These are phyloP conservation scores for Pituophis catenifer DNA, from an alignment of 2,113 vertebrate species.

Conservation along the genomic window DNA sequence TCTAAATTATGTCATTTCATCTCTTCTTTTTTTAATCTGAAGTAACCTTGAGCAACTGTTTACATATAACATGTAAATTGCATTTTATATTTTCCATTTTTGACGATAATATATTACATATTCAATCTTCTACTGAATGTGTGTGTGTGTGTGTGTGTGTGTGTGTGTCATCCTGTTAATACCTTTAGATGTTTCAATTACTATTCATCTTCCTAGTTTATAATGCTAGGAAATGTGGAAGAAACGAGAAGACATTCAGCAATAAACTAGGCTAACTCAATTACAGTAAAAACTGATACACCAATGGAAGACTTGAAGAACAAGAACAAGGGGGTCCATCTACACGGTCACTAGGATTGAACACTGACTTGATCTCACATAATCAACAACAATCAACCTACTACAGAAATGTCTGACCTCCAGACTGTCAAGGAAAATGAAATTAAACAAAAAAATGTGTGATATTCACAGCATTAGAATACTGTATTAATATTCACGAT, in stretches of 20 bases:
- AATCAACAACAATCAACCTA: not conserved
- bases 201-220: not conserved
- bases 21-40: not conserved
- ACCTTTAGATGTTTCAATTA: not conserved
- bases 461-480: not conserved
- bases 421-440: not conserved
- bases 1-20: not conserved
- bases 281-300: not conserved
- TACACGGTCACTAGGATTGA: not conserved
- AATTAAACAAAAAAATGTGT: not conserved
- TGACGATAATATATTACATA: not conserved
- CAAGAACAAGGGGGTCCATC: not conserved
- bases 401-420: not conserved
- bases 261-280: not conserved
- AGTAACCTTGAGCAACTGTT: slow-evolving; percentile 3
- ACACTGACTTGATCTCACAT: not conserved
- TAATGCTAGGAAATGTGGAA: not conserved
- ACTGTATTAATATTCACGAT: not conserved
- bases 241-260: not conserved
- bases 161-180: not conserved
- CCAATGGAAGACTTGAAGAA: not conserved
- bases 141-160: no score
- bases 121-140: not conserved
- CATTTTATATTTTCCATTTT: not conserved
- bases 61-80: not conserved